A percentile compares a stretch with the other conserved stretches of the same genome.
These are phyloP conservation scores for Cremastinae sp. DNA, from an alignment of 2,888 invertebrate genomes.

Conservation along the genomic window DNA sequence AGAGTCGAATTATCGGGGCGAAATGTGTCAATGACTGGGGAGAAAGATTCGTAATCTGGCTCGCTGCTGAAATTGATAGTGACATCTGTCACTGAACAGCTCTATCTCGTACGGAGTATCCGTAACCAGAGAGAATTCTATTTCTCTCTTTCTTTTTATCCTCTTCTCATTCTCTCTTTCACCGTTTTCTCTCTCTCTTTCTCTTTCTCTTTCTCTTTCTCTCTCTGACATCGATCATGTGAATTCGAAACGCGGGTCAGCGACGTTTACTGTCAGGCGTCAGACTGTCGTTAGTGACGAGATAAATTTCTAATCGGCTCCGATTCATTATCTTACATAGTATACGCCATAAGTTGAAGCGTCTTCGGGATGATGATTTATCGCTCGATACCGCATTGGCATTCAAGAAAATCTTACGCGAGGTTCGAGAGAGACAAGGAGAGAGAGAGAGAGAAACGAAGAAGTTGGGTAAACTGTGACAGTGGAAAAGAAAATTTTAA, in stretches of 20 bases:
- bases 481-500: too few relatives aligned
- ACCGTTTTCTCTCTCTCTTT: conserved; percentile 3
- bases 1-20: conserved; percentile 6
- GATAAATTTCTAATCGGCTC: conserved; percentile 53
- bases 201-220: background rate
- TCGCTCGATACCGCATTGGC: conserved; percentile 45
- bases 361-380: conserved; percentile 38
- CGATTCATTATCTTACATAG: conserved; percentile 57
- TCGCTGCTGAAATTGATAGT: conserved; percentile 24
- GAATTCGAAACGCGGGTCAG: conserved; percentile 44
- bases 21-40: conserved; percentile 40
- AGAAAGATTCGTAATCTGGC: conserved; percentile 32
- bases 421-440: conserved; percentile 3
- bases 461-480: conserved; percentile 4
- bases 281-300: conserved; percentile 54
- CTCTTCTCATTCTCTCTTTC: conserved; percentile 4
- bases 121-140: conserved; percentile 4
- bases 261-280: conserved; percentile 45
- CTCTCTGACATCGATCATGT: conserved; percentile 27
- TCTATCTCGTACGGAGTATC: conserved; percentile 20
- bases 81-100: conserved; percentile 31
- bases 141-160: background rate
- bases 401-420: conserved; percentile 50
- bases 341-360: conserved; percentile 30
- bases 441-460: conserved; percentile 25